A percentile compares a stretch with the other conserved stretches of the same genome.
Conservation (phyloP, 2,888 invertebrate species). For the Cataglyphis altisquamis region DNA sequence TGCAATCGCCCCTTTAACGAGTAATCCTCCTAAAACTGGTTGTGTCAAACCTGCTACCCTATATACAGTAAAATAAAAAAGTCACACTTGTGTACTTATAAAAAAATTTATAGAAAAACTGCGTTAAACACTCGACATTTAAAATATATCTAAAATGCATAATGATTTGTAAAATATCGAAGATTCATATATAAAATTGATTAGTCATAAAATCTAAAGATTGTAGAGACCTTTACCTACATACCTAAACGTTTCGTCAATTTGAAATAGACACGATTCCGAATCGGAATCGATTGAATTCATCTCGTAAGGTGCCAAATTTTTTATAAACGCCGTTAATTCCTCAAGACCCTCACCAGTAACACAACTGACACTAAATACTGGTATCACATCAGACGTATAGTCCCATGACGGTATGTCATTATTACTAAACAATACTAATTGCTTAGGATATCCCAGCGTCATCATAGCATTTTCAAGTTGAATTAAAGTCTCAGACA, state of each 20-base stretch:
- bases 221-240: neutral
- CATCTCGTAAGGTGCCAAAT: constrained; percentile 88
- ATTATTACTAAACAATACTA: constrained; percentile 77
- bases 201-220: neutral
- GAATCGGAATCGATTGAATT: constrained; percentile 79
- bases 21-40: constrained; percentile 94
- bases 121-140: neutral
- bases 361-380: constrained; percentile 96
- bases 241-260: constrained; percentile 94
- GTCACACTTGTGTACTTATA: neutral
- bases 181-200: neutral
- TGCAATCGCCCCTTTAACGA: constrained; percentile 94
- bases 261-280: constrained; percentile 91
- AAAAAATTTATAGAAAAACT: neutral
- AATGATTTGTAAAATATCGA: neutral
- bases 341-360: constrained; percentile 94
- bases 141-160: neutral
- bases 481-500: constrained; percentile 80
- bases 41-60: constrained; percentile 92
- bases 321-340: constrained; percentile 94
- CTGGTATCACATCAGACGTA: constrained; percentile 88
- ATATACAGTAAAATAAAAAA: constrained; percentile 62
- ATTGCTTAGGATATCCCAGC: constrained; percentile 82
- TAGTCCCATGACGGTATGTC: constrained; percentile 73
- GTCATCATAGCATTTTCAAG: constrained; percentile 80